A percentile compares a stretch with the other conserved stretches of the same genome.
Conservation (phyloP, 92 coral and sea anemone species). For the Epizoanthus scotinus region DNA sequence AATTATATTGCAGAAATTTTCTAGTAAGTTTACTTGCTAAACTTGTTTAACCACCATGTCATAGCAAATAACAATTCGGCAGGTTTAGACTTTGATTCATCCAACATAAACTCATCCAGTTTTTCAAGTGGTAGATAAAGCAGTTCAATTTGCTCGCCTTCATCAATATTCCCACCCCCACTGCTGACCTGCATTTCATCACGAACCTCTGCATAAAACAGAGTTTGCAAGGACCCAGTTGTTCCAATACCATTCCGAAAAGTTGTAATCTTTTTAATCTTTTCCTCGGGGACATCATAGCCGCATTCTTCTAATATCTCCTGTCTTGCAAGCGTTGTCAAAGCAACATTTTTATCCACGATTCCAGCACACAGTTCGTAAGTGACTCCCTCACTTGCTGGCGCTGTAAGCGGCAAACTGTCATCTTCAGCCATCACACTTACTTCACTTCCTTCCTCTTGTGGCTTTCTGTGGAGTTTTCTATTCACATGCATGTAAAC, state of each 20-base stretch:
- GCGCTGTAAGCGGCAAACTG: constrained; percentile 64
- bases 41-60: constrained; percentile 88
- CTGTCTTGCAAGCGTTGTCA: constrained; percentile 70
- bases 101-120: constrained; percentile 78
- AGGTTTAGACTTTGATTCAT: constrained; percentile 78
- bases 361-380: constrained; percentile 99
- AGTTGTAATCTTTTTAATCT: constrained; percentile 68
- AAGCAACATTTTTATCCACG: constrained; percentile 77
- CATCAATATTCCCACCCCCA: constrained; percentile 87
- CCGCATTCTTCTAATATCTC: constrained; percentile 98
- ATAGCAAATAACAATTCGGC: constrained; percentile 84
- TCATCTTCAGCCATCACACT: constrained; percentile 66
- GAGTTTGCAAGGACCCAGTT: constrained; percentile 76
- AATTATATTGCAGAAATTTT: neutral
- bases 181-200: constrained; percentile 78
- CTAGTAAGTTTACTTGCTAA: constrained; percentile 9
- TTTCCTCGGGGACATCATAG: constrained; percentile 90
- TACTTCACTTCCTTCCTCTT: constrained; percentile 50
- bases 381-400: constrained; percentile 77
- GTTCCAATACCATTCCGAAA: constrained; percentile 81
- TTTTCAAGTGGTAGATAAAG: constrained; percentile 83
- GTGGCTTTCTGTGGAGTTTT: constrained; percentile 48
- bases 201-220: constrained; percentile 84
- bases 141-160: constrained; percentile 93
- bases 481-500: constrained; percentile 91